Conservation (phyloP, 2,113 vertebrate genomes). For the Irena cyanogastra region DNA sequence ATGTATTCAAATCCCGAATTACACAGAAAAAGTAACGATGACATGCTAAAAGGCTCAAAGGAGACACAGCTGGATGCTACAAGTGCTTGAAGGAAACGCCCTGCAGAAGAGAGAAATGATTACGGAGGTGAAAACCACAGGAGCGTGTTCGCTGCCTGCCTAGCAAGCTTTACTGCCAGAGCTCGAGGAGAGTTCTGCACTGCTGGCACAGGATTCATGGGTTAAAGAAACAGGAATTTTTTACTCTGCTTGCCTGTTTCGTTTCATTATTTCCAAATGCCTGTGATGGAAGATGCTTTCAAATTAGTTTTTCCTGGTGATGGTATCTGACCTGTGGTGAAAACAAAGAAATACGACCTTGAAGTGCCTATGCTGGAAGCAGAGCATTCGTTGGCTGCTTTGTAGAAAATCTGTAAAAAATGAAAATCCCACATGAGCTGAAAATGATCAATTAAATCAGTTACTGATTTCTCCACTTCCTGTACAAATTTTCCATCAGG, state of each 20-base stretch:
- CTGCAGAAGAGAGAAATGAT: constrained; percentile 8
- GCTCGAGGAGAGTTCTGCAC: neutral
- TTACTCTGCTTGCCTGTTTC: neutral
- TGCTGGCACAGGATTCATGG: neutral
- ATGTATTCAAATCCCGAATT: neutral
- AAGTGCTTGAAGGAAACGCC: neutral
- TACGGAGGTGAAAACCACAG: neutral
- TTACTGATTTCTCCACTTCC: neutral
- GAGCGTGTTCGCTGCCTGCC: neutral
- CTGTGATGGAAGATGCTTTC: constrained; percentile 37
- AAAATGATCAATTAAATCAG: constrained; percentile 12
- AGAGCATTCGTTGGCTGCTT: neutral
- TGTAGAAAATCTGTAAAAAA: constrained; percentile 29
- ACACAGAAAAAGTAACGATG: neutral
- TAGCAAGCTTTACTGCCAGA: neutral
- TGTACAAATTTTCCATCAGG: neutral
- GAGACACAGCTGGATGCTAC: neutral
- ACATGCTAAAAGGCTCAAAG: neutral
- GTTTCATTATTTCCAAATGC: neutral
- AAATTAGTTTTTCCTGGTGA: constrained; percentile 45
- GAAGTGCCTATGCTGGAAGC: neutral
- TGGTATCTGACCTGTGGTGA: constrained; percentile 33
- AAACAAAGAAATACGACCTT: constrained; percentile 13
- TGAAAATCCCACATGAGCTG: constrained; percentile 1
- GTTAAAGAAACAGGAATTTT: neutral